A percentile compares a stretch with the other conserved stretches of the same genome.
These are phyloP conservation scores for Rhabdornis inornatus DNA, from an alignment of 2,113 vertebrate genomes.

Conservation along the genomic window DNA sequence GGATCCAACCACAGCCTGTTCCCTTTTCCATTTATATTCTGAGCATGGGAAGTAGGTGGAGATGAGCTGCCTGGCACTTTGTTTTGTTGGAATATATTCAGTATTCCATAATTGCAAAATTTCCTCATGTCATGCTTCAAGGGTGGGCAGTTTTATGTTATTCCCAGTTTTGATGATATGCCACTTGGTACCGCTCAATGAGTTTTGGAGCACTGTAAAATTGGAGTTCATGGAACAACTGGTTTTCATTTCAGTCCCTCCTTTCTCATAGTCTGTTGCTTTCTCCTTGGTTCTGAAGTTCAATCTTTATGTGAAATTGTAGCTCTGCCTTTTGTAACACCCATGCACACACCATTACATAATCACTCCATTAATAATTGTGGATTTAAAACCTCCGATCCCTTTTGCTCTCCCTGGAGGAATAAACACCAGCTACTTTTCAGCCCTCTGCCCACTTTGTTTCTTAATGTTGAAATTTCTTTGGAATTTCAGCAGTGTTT, in stretches of 20 bases:
- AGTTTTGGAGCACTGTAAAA: neutral
- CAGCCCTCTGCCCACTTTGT: neutral
- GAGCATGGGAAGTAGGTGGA: conserved; percentile 14
- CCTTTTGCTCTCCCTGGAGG: neutral
- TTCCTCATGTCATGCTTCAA: conserved; percentile 43
- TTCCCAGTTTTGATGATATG: conserved; percentile 21
- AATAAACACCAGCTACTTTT: neutral
- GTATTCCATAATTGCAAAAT: conserved; percentile 43
- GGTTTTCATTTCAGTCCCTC: conserved; percentile 2
- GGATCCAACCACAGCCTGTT: neutral
- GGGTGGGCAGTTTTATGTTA: conserved; percentile 29
- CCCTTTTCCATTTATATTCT: conserved; percentile 31
- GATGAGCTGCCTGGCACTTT: conserved; percentile 14
- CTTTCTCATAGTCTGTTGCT: neutral
- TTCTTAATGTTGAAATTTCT: neutral
- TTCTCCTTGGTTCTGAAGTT: neutral
- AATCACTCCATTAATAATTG: neutral
- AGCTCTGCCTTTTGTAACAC: neutral
- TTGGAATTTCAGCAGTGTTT: neutral
- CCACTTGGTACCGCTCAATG: conserved; percentile 11
- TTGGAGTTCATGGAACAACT: conserved; percentile 3
- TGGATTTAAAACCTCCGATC: neutral
- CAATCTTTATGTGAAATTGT: neutral
- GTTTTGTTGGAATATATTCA: conserved; percentile 30
- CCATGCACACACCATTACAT: neutral